Percentiles rank a stretch among this genome's conserved stretches.
Evolutionary conservation across 2,797 vertebrate genomes (phyloP).

Genomic region (Podarcis lilfordi): DNA sequence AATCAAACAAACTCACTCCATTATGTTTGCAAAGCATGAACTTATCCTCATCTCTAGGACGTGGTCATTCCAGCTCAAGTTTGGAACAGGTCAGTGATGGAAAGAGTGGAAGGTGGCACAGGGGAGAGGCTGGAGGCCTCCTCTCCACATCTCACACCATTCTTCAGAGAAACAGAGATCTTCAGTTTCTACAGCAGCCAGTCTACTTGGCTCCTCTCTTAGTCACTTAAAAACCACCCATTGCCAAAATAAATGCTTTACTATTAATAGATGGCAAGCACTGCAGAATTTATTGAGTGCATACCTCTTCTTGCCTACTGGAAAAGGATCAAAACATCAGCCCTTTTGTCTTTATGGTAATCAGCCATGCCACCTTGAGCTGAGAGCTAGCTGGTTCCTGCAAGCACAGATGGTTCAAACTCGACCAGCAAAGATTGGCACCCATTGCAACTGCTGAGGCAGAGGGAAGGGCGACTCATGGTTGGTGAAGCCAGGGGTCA

Average conservation of each 20-base stretch:
- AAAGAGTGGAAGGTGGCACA: background rate
- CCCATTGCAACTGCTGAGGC: too few species aligned
- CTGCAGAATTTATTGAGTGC: constrained; percentile 38
- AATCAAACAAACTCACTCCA: background rate
- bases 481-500: too few species aligned
- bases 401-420: constrained; percentile 49
- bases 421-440: constrained; percentile 35
- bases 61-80: constrained; percentile 37
- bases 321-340: constrained; percentile 48
- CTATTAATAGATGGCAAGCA: constrained; percentile 42
- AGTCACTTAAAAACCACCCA: constrained; percentile 35
- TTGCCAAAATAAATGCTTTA: constrained; percentile 46
- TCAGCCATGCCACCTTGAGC: constrained; percentile 46
- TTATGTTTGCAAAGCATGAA: background rate
- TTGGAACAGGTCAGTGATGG: constrained; percentile 22
- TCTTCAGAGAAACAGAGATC: background rate
- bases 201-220: constrained; percentile 10
- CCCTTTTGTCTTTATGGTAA: constrained; percentile 41
- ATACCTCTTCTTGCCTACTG: constrained; percentile 24
- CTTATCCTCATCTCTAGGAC: constrained; percentile 13
- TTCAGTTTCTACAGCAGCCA: constrained; percentile 31
- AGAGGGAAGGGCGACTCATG: too few species aligned
- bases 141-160: background rate
- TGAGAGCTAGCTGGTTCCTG: constrained; percentile 47
- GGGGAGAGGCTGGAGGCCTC: background rate